A percentile compares a stretch with the other conserved stretches of the same genome.
phyloP scores from a whole-genome alignment of 2,797 vertebrate species.

The Craterocephalus amniculus region DNA sequence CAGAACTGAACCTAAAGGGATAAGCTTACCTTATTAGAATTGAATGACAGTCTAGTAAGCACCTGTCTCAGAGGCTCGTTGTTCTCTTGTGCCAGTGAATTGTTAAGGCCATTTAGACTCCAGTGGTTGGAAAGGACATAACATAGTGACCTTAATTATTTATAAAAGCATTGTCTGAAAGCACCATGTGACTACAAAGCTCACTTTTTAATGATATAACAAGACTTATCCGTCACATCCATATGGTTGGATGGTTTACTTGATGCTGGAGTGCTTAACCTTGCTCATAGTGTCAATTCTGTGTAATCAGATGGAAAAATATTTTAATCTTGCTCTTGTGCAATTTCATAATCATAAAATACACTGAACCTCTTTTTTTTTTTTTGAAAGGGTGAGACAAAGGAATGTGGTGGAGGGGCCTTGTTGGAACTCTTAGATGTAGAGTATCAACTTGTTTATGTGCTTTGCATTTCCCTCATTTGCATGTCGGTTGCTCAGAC shows the following conservation, averaged over 20 bases:
- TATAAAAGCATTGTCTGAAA: slow-evolving; percentile 38
- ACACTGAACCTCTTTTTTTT: background rate
- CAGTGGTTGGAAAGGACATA: slow-evolving; percentile 36
- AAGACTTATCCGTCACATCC: background rate
- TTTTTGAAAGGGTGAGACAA: background rate
- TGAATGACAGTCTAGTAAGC: slow-evolving; percentile 53
- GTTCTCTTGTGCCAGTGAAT: slow-evolving; percentile 15
- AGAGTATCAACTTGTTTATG: slow-evolving; percentile 3
- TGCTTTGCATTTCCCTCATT: slow-evolving; percentile 44
- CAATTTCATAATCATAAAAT: too few relatives aligned
- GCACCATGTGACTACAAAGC: background rate
- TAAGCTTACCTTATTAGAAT: slow-evolving; percentile 66
- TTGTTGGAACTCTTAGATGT: background rate
- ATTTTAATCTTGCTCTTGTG: background rate
- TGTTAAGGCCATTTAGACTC: slow-evolving; percentile 63
- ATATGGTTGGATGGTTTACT: background rate
- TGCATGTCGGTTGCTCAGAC: slow-evolving; percentile 64
- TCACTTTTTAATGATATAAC: too few relatives aligned
- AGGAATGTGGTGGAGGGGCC: background rate
- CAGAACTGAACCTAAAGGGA: slow-evolving; percentile 49
- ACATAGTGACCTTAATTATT: slow-evolving; percentile 55
- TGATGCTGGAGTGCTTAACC: background rate
- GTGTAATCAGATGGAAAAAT: background rate
- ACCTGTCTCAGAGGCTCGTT: slow-evolving; percentile 44
- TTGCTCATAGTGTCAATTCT: background rate